Evolutionary conservation across 2,113 vertebrate genomes (phyloP).

Genomic region (Pan paniscus): DNA sequence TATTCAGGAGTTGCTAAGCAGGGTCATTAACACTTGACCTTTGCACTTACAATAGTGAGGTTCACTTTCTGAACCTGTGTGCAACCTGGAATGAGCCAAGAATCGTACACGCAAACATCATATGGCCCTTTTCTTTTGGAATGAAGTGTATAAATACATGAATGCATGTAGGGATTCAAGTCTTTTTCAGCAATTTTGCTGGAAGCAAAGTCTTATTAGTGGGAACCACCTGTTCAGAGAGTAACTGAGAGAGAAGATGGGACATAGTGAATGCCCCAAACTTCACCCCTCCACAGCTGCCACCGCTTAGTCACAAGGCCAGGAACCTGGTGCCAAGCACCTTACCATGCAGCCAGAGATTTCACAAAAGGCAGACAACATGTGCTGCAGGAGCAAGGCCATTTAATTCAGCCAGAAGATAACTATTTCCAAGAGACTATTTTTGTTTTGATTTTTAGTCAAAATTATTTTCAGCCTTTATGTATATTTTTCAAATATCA

Average conservation of each 20-base stretch:
- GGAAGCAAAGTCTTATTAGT: not conserved
- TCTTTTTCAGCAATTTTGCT: not conserved
- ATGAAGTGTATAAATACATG: not conserved
- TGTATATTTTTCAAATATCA: conserved; percentile 23
- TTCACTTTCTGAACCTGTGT: not conserved
- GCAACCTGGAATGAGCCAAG: not conserved
- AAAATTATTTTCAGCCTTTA: conserved; percentile 1
- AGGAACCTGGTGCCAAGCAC: not conserved
- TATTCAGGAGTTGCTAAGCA: conserved; percentile 24
- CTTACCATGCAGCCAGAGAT: accelerated
- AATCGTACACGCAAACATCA: not conserved
- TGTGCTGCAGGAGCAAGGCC: not conserved
- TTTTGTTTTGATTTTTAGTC: conserved; percentile 46
- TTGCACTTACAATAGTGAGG: not conserved
- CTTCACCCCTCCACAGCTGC: not conserved
- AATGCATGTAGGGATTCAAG: not conserved
- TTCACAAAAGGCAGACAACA: not conserved
- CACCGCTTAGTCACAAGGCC: not conserved
- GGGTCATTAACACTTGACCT: not conserved
- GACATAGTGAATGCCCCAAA: too few species aligned
- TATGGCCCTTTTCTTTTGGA: not conserved
- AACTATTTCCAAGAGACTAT: not conserved
- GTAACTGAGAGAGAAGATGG: not conserved
- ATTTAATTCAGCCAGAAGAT: not conserved
- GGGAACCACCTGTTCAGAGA: not conserved